Conservation (phyloP, 2,888 invertebrate species). For the Achlya flavicornis region DNA sequence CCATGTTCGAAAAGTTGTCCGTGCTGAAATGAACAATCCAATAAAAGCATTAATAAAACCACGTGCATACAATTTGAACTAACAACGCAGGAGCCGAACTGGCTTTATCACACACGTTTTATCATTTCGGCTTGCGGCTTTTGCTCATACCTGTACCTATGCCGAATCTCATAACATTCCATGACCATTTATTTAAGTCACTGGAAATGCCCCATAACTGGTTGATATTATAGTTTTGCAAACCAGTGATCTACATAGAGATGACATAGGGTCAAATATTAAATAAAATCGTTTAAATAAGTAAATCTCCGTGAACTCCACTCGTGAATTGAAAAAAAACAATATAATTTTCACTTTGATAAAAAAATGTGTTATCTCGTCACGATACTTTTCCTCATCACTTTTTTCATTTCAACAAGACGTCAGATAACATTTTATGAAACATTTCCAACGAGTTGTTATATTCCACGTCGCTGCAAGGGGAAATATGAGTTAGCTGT, state of each 20-base stretch:
- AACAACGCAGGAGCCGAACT: constrained; percentile 51
- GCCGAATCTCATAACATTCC: constrained; percentile 66
- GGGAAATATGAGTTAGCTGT: constrained; percentile 60
- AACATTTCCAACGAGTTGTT: constrained; percentile 7
- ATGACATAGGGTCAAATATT: neutral
- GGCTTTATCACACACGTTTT: constrained; percentile 62
- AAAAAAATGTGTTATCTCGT: constrained; percentile 1
- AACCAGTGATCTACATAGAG: too few species aligned
- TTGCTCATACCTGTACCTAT: constrained; percentile 46
- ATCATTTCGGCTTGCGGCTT: constrained; percentile 63
- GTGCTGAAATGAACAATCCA: constrained; percentile 48
- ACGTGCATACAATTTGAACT: constrained; percentile 57
- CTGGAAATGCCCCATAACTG: constrained; percentile 35
- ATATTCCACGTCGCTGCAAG: constrained; percentile 42
- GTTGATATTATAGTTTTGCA: neutral
- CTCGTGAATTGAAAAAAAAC: neutral
- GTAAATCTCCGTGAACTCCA: too few species aligned
- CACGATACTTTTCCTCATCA: constrained; percentile 1
- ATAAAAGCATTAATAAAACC: constrained; percentile 56
- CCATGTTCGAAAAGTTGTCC: constrained; percentile 34
- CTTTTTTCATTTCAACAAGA: constrained; percentile 11
- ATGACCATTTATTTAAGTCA: constrained; percentile 40
- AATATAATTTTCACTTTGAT: neutral
- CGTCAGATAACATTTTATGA: constrained; percentile 6
- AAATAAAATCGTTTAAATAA: neutral